A percentile compares a stretch with the other conserved stretches of the same genome.
These are phyloP conservation scores for Cydia fagiglandana DNA, from an alignment of 1,140 invertebrate species.

Conservation along the genomic window DNA sequence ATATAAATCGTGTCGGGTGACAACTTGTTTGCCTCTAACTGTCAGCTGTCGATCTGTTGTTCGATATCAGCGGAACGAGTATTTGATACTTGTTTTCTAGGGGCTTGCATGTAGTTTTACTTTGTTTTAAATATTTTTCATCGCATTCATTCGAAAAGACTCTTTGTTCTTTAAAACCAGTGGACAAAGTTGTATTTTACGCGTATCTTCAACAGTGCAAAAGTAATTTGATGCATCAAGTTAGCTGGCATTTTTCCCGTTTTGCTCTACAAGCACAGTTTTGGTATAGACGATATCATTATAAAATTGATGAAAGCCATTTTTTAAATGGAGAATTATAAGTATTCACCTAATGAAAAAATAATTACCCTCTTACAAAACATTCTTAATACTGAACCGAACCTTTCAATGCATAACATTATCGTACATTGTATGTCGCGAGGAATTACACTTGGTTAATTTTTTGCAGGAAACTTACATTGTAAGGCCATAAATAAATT, in stretches of 20 bases:
- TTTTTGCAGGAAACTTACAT: slow-evolving; percentile 1
- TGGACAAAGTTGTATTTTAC: too few relatives aligned
- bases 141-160: too few relatives aligned
- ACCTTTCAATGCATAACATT: not conserved
- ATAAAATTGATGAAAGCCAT: too few relatives aligned
- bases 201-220: too few relatives aligned
- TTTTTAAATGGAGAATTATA: too few relatives aligned
- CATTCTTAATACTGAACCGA: not conserved
- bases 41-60: slow-evolving; percentile 4
- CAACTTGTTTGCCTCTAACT: slow-evolving; percentile 29
- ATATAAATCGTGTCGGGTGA: slow-evolving; percentile 25
- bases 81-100: slow-evolving; percentile 2
- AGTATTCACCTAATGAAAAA: not conserved
- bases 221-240: too few relatives aligned
- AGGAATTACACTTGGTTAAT: not conserved
- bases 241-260: too few relatives aligned
- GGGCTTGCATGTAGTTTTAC: slow-evolving; percentile 31
- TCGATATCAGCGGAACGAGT: slow-evolving; percentile 13
- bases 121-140: too few relatives aligned
- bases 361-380: not conserved
- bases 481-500: not conserved
- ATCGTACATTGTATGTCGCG: not conserved
- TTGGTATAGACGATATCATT: too few relatives aligned
- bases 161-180: too few relatives aligned
- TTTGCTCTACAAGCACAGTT: too few relatives aligned